phyloP scores from a whole-genome alignment of 2,113 vertebrate genomes.

The Tragelaphus imberbis region DNA sequence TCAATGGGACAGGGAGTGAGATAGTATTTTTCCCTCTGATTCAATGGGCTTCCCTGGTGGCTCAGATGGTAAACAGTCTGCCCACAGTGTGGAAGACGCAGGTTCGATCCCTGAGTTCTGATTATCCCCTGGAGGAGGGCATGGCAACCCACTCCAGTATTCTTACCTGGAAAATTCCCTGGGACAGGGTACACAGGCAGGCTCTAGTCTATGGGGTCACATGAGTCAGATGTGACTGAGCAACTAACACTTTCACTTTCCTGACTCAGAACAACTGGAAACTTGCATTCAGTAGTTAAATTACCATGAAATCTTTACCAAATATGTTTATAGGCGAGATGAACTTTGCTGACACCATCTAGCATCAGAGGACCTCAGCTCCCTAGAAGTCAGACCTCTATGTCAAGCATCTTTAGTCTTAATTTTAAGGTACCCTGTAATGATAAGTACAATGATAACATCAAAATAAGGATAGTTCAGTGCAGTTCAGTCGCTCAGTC shows the following conservation, averaged over 20 bases:
- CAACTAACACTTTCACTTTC: neutral
- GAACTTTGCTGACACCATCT: neutral
- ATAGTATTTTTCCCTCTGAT: neutral
- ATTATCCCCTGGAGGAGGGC: neutral
- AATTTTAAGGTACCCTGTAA: neutral
- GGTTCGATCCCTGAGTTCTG: fast-evolving
- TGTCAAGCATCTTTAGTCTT: neutral
- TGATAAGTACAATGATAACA: neutral
- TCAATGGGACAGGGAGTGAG: neutral
- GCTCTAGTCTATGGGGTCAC: neutral
- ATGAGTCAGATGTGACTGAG: neutral
- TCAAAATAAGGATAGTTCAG: neutral
- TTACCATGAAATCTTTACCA: neutral
- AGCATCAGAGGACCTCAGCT: neutral
- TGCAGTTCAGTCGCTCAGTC: too few species aligned
- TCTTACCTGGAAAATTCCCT: neutral
- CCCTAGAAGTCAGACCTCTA: neutral
- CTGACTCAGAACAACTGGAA: neutral
- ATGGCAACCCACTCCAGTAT: neutral
- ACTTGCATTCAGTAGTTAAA: neutral
- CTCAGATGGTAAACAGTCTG: neutral
- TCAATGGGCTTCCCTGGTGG: neutral
- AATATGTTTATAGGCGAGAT: neutral
- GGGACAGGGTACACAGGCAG: neutral
- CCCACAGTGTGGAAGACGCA: neutral